Base-by-base conservation (phyloP, 2,888 invertebrate genomes). In the Sminthurinus aureus region DNA sequence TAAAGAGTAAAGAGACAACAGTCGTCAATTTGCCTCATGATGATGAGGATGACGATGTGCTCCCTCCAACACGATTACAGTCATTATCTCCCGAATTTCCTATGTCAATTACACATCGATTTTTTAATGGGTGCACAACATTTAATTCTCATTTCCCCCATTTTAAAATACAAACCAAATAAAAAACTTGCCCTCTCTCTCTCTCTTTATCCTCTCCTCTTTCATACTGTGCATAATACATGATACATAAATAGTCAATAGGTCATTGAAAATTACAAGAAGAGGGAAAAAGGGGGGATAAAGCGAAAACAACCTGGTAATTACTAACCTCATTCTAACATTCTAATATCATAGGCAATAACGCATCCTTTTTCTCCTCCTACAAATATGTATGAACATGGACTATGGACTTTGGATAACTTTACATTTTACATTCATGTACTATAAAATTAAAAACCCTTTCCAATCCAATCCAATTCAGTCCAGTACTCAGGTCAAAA, bases 51-150 rank as follows among this genome's bases (percentile, higher is more conserved):
- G 82, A 82, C 82, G 74, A 74, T 81, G 81, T 81, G 74, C 74
- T 81, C 22, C 74, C 64, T 82, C 75, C 75, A 76, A 82, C 81
- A 81, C 75, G 75, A 82, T 82, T 81, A 81, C 81, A 81, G 81
- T 81, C 73, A 81, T 81, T 81, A 81, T 81, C 81, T 64, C 18
- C n/a, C 74, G 79, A 73, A 52, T 73, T 81, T 81, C 81, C 81
- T 73, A 74, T 74, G 73, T 81, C 73, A 82, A 82, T 82, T 82
- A 82, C 82, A 82, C 75, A 82, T 82, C 82, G 82, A 82, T 82
- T 82, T 82, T 82, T 82, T 82, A 82, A 82, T 82, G 82, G 82
- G 76, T 67, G 22, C 50, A 20, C 74, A 76, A 26, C 81, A 81
- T 81, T 81, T 81, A 81, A 81, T 81, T 81, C 81, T 81, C 81